Evolutionary conservation across 2,113 vertebrate species (phyloP).

Genomic region (Gymnobelideus leadbeateri): DNA sequence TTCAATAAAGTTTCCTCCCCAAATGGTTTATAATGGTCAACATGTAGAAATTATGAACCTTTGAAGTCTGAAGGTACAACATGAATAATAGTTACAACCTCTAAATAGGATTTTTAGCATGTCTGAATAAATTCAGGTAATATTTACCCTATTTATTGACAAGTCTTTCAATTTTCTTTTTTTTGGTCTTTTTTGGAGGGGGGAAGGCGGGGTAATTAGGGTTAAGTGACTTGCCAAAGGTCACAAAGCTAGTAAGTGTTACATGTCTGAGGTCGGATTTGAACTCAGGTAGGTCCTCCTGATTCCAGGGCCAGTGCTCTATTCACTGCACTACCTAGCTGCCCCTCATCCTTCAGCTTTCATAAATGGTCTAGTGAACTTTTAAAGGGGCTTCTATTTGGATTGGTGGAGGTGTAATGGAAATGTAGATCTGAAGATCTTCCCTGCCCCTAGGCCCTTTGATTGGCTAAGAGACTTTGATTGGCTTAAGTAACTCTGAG

Average conservation of each 20-base stretch:
- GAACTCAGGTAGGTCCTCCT: no score
- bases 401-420: neutral
- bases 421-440: no score
- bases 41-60: constrained; percentile 45
- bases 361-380: neutral
- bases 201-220: no score
- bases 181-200: no score
- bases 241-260: no score
- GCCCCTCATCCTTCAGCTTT: neutral
- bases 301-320: no score
- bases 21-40: constrained; percentile 25
- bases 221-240: no score
- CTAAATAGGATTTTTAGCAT: constrained; percentile 15
- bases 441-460: no score
- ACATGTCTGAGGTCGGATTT: no score
- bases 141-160: constrained; percentile 19
- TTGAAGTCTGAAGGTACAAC: constrained; percentile 4
- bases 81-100: constrained; percentile 20
- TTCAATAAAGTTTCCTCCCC: constrained; percentile 35
- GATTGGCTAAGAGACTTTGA: no score
- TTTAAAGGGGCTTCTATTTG: constrained; percentile 7
- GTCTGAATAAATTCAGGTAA: constrained; percentile 32
- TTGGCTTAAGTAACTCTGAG: no score
- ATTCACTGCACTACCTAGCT: no score
- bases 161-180: neutral